phyloP scores from a whole-genome alignment of 1,140 invertebrate species.

The Drosophila asahinai region DNA sequence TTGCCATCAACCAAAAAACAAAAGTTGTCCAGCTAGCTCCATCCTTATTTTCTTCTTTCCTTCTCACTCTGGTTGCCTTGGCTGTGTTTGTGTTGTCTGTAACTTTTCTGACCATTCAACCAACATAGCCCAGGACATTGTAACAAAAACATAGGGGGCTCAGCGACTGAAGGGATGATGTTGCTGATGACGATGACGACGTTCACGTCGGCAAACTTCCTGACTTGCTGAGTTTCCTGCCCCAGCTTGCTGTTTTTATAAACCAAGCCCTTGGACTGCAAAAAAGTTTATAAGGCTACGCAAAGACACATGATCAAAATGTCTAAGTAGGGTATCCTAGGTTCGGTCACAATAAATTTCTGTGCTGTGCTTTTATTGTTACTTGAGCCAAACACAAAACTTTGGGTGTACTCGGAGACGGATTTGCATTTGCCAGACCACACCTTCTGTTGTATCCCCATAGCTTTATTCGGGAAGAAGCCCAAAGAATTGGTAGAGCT shows the following conservation, averaged over 20 bases:
- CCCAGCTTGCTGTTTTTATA: conserved; percentile 41
- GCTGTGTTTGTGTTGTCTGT: conserved; percentile 58
- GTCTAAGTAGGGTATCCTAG: conserved; percentile 23
- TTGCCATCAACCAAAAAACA: conserved; percentile 39
- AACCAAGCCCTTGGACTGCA: conserved; percentile 12
- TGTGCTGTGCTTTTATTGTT: conserved; percentile 16
- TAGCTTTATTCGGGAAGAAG: conserved; percentile 7
- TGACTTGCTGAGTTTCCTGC: conserved; percentile 66
- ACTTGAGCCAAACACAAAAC: conserved; percentile 45
- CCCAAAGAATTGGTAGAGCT: conserved; percentile 20
- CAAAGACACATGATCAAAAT: conserved; percentile 39
- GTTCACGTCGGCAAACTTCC: conserved; percentile 52
- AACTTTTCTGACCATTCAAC: conserved; percentile 75
- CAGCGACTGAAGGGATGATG: conserved; percentile 28
- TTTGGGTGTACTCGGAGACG: conserved; percentile 48
- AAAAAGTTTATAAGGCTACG: conserved; percentile 29
- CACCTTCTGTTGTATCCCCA: conserved; percentile 8
- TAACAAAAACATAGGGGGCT: conserved; percentile 61
- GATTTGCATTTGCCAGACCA: conserved; percentile 68
- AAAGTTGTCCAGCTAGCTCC: conserved; percentile 20
- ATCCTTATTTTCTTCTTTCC: conserved; percentile 5
- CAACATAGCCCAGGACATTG: conserved; percentile 67
- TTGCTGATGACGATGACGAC: conserved; percentile 36
- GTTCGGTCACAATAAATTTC: conserved; percentile 16
- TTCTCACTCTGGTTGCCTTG: conserved; percentile 42